These are phyloP conservation scores for Pleuronectes platessa DNA, from an alignment of 2,113 vertebrate genomes.

Conservation along the genomic window DNA sequence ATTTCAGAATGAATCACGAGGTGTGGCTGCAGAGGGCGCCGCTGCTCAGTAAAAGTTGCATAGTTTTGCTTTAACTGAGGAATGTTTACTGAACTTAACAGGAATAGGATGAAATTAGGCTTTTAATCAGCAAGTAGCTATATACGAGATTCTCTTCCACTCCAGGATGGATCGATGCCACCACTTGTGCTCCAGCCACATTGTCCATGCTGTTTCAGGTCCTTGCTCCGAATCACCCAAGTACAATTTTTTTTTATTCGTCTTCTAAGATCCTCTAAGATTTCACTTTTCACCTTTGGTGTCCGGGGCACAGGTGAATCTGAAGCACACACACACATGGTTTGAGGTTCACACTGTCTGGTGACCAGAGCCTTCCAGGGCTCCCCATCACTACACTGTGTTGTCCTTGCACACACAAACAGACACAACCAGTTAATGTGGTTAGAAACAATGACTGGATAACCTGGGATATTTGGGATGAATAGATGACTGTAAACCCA, in stretches of 20 bases:
- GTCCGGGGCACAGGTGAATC: neutral
- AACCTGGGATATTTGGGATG: neutral
- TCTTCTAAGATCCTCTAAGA: neutral
- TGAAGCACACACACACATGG: neutral
- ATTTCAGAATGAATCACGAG: no score
- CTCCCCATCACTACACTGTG: neutral
- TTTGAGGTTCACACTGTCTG: neutral
- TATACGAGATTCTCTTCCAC: constrained; percentile 2
- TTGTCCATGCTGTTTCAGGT: constrained; percentile 12
- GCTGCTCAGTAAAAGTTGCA: no score
- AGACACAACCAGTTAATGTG: neutral
- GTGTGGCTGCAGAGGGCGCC: no score
- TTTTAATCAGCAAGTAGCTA: neutral
- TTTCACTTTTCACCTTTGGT: constrained; percentile 1
- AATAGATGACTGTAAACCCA: constrained; percentile 4
- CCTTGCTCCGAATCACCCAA: constrained; percentile 28
- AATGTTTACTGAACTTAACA: no score
- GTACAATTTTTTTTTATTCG: neutral
- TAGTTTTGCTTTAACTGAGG: no score
- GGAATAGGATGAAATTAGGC: no score
- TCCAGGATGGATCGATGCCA: constrained; percentile 32
- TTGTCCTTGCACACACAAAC: neutral
- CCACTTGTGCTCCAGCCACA: constrained; percentile 19
- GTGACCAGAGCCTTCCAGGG: no score
- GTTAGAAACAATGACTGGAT: neutral